Evolutionary conservation across 2,888 invertebrate species (phyloP).

Genomic region (Plebejus melissa): DNA sequence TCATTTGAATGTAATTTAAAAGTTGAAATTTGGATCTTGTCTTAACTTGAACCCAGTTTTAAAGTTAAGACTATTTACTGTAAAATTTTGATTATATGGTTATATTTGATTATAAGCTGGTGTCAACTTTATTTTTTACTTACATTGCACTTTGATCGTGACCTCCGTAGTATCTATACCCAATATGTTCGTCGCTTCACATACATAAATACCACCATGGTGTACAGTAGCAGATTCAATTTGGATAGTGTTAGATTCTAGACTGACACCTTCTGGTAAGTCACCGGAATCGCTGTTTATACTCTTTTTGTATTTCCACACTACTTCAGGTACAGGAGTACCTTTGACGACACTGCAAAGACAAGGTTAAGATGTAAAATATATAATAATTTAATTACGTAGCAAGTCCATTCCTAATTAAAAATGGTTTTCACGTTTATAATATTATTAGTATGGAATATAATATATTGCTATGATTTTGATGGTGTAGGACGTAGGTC

Average conservation of each 20-base stretch:
- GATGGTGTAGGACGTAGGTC: too few relatives aligned
- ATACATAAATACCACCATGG: slow-evolving; percentile 54
- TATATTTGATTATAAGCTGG: background rate
- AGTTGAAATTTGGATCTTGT: too few relatives aligned
- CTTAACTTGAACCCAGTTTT: too few relatives aligned
- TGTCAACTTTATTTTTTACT: slow-evolving; percentile 38
- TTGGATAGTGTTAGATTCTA: slow-evolving; percentile 43
- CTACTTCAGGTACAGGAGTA: slow-evolving; percentile 51
- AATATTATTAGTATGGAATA: too few relatives aligned
- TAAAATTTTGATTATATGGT: too few relatives aligned
- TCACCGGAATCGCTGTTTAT: slow-evolving; percentile 41
- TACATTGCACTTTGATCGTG: slow-evolving; percentile 53
- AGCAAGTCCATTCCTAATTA: too few relatives aligned
- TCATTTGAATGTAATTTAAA: too few relatives aligned
- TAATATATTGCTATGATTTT: too few relatives aligned
- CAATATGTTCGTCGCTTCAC: slow-evolving; percentile 51
- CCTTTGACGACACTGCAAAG: slow-evolving; percentile 50
- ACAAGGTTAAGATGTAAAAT: background rate
- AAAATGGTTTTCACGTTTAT: too few relatives aligned
- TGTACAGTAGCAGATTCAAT: slow-evolving; percentile 45
- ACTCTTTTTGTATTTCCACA: slow-evolving; percentile 52
- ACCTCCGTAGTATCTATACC: slow-evolving; percentile 49
- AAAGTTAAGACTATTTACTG: too few relatives aligned
- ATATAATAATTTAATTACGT: too few relatives aligned
- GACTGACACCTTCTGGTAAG: slow-evolving; percentile 46